Evolutionary conservation across 2,888 invertebrate genomes (phyloP).

Genomic region (Prosapia bicincta): DNA sequence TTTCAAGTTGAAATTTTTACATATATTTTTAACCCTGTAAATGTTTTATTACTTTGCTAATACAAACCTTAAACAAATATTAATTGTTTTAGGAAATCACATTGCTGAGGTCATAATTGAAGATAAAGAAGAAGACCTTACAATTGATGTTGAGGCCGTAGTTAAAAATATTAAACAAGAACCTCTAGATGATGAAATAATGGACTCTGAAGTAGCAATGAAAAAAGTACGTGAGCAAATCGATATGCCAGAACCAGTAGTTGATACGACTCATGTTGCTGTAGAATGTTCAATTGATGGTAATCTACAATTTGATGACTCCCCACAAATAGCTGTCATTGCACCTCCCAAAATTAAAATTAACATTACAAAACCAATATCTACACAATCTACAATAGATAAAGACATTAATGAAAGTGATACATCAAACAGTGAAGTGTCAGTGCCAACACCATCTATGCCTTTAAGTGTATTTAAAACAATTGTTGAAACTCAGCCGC

Average conservation of each 20-base stretch:
- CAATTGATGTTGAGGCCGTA: neutral
- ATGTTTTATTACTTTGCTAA: neutral
- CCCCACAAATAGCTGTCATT: constrained; percentile 46
- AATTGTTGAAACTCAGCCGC: constrained; percentile 47
- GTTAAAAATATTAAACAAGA: constrained; percentile 37
- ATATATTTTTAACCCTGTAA: no score
- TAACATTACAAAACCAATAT: constrained; percentile 68
- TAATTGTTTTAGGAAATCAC: neutral
- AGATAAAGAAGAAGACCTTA: constrained; percentile 20
- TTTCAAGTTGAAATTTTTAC: no score
- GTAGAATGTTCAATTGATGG: constrained; percentile 62
- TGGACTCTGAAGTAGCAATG: constrained; percentile 36
- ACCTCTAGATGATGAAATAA: constrained; percentile 41
- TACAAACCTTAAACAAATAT: neutral
- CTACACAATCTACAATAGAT: neutral
- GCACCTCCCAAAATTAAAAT: constrained; percentile 66
- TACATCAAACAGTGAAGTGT: neutral
- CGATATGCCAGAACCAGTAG: constrained; percentile 48
- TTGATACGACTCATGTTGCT: constrained; percentile 55
- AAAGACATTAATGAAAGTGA: constrained; percentile 3
- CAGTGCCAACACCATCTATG: neutral
- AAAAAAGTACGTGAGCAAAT: constrained; percentile 69
- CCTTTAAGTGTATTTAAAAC: neutral
- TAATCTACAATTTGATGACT: constrained; percentile 64
- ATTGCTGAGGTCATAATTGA: neutral